Conservation (phyloP, 2,888 invertebrate species). For the Sycophila texana region DNA sequence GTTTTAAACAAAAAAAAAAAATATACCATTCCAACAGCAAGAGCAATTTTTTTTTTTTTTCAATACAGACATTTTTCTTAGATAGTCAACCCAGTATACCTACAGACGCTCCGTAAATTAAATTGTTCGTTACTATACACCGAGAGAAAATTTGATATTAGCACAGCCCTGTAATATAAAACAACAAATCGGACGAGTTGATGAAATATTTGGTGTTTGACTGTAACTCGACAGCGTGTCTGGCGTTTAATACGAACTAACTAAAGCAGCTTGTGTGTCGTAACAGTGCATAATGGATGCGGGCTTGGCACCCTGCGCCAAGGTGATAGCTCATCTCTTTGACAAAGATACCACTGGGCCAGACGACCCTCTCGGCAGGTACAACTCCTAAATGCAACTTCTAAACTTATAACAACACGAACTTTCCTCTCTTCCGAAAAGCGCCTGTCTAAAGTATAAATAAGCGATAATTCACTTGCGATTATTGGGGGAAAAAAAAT, state of each 20-base stretch:
- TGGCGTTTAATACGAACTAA: constrained; percentile 55
- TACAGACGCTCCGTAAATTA: too few species aligned
- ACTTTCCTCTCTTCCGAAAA: too few species aligned
- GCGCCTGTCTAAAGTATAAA: too few species aligned
- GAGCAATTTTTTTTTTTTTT: too few species aligned
- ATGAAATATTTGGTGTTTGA: constrained; percentile 13
- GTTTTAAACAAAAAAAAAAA: too few species aligned
- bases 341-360: constrained; percentile 95
- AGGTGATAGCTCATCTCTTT: constrained; percentile 83
- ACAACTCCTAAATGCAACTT: constrained; percentile 59
- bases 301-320: constrained; percentile 69
- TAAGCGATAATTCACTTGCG: too few species aligned
- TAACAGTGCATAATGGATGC: constrained; percentile 81
- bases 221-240: neutral
- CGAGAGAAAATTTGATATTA: too few species aligned
- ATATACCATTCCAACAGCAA: too few species aligned
- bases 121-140: too few species aligned
- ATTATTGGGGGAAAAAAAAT: too few species aligned
- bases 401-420: neutral
- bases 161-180: neutral
- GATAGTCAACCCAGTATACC: too few species aligned
- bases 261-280: constrained; percentile 67
- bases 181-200: neutral
- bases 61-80: too few species aligned
- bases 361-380: constrained; percentile 96